phyloP scores from a whole-genome alignment of 2,797 vertebrate species.

The Ceyx erithaca region DNA sequence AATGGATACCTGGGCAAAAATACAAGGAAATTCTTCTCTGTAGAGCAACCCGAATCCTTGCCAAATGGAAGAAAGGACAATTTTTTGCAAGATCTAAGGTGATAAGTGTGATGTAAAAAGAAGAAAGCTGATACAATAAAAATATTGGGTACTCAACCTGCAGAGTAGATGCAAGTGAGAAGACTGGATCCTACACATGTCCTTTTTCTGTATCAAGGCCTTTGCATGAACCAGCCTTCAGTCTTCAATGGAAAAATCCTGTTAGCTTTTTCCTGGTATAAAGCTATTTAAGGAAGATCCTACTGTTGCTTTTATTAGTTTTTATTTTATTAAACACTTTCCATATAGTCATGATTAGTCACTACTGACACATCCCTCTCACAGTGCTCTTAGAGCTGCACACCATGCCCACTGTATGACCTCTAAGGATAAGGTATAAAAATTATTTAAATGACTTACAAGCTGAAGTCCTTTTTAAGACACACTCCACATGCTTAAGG shows the following conservation, averaged over 20 bases:
- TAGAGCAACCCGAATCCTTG: background rate
- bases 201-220: background rate
- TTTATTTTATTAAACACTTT: conserved; percentile 2
- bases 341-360: conserved; percentile 7
- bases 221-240: background rate
- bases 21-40: background rate
- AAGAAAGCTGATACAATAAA: background rate
- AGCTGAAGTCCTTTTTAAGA: background rate
- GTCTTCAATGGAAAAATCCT: background rate
- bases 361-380: background rate
- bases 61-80: background rate
- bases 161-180: background rate
- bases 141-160: background rate
- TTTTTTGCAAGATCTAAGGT: background rate
- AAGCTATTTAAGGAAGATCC: conserved; percentile 7
- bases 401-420: background rate
- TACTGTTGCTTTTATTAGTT: background rate
- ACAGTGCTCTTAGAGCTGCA: background rate
- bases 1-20: background rate
- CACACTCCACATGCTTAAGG: background rate
- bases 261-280: background rate
- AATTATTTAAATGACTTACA: background rate
- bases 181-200: background rate
- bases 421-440: background rate
- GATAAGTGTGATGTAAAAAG: background rate